Evolutionary conservation across 1,140 invertebrate species (phyloP).

Genomic region (Vollenhovia emeryi): DNA sequence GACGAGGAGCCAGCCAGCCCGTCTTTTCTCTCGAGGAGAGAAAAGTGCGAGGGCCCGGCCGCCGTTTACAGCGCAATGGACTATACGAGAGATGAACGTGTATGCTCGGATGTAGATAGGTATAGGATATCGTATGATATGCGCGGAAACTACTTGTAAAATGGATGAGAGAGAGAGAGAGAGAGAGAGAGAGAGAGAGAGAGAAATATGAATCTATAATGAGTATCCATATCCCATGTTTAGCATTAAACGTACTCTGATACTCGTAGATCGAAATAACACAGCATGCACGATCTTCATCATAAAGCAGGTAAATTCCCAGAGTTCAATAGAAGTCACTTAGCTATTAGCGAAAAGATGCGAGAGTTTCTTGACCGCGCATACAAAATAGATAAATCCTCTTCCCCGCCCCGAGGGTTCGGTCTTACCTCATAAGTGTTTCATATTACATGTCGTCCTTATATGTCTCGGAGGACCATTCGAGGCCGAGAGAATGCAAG

Average conservation of each 20-base stretch:
- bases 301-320: background rate
- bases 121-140: background rate
- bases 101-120: background rate
- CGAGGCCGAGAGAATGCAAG: slow-evolving; percentile 23
- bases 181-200: background rate
- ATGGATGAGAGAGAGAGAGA: background rate
- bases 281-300: background rate
- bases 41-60: slow-evolving; percentile 33
- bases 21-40: slow-evolving; percentile 54
- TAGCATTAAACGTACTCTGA: background rate
- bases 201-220: background rate
- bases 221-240: slow-evolving; percentile 17
- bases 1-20: background rate
- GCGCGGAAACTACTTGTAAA: slow-evolving; percentile 4
- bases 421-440: background rate
- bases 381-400: no score
- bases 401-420: background rate
- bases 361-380: no score
- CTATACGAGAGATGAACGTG: background rate
- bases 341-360: background rate
- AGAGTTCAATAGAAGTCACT: background rate
- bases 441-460: slow-evolving; percentile 8
- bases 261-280: background rate
- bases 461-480: background rate
- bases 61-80: background rate